These are phyloP conservation scores for Chlorospingus flavigularis DNA, from an alignment of 2,797 vertebrate species.

Conservation along the genomic window DNA sequence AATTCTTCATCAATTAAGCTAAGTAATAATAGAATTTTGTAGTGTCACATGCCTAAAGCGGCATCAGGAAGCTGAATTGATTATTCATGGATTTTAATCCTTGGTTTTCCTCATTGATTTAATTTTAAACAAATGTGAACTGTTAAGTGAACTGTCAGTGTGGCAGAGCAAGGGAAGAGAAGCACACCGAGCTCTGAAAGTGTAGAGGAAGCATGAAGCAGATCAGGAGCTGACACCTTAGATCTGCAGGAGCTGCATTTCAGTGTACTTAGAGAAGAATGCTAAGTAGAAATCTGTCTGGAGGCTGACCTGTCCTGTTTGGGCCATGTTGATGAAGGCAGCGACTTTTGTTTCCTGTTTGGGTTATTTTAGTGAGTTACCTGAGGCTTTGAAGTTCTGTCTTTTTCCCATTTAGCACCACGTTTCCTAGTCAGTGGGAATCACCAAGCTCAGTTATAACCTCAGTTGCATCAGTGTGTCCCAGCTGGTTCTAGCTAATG, in stretches of 20 bases:
- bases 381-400: background rate
- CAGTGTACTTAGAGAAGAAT: background rate
- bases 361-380: background rate
- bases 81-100: background rate
- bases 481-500: background rate
- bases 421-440: background rate
- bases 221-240: background rate
- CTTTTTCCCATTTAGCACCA: background rate
- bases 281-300: background rate
- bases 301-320: background rate
- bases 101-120: background rate
- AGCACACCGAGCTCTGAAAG: background rate
- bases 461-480: background rate
- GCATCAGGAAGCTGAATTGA: background rate
- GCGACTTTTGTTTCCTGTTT: background rate
- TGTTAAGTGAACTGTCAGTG: background rate
- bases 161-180: background rate
- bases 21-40: background rate
- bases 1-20: background rate
- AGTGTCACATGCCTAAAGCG: rapidly evolving
- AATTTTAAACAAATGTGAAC: background rate
- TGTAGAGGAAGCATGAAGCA: background rate
- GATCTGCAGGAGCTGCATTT: background rate
- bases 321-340: background rate
- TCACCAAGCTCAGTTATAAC: background rate